These are phyloP conservation scores for Drosophila recens DNA, from an alignment of 2,888 invertebrate species.

Conservation along the genomic window DNA sequence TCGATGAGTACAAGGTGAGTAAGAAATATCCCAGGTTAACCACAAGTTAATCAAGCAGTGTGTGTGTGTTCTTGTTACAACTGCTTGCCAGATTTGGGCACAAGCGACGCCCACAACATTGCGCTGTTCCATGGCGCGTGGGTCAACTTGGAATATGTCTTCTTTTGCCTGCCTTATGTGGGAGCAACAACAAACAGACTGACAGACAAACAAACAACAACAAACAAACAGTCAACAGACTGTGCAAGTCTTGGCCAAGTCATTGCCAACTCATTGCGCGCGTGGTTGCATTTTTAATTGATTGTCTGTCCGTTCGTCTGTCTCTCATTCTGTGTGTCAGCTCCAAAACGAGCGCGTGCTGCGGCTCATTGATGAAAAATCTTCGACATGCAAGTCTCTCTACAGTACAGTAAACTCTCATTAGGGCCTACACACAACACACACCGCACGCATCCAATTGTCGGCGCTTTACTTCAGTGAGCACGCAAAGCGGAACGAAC, in stretches of 20 bases:
- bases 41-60: neutral
- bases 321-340: constrained; percentile 20
- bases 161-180: constrained; percentile 67
- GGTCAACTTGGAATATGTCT: constrained; percentile 55
- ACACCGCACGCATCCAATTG: constrained; percentile 39
- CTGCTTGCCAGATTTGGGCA: constrained; percentile 57
- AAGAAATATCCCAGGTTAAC: constrained; percentile 7
- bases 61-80: constrained; percentile 31
- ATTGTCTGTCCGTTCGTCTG: constrained; percentile 40
- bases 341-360: constrained; percentile 66
- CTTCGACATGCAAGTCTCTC: constrained; percentile 32
- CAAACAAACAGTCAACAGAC: constrained; percentile 12
- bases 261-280: constrained; percentile 68
- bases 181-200: constrained; percentile 33
- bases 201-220: neutral
- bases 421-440: constrained; percentile 40
- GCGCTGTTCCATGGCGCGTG: constrained; percentile 42
- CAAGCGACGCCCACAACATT: constrained; percentile 55
- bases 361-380: constrained; percentile 72
- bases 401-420: constrained; percentile 60
- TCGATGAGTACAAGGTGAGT: constrained; percentile 96
- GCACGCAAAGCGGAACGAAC: constrained; percentile 54
- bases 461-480: constrained; percentile 59
- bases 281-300: constrained; percentile 80
- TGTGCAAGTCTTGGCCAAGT: constrained; percentile 35